Evolutionary conservation across 2,113 vertebrate genomes (phyloP).

Genomic region (Antigone vipio): DNA sequence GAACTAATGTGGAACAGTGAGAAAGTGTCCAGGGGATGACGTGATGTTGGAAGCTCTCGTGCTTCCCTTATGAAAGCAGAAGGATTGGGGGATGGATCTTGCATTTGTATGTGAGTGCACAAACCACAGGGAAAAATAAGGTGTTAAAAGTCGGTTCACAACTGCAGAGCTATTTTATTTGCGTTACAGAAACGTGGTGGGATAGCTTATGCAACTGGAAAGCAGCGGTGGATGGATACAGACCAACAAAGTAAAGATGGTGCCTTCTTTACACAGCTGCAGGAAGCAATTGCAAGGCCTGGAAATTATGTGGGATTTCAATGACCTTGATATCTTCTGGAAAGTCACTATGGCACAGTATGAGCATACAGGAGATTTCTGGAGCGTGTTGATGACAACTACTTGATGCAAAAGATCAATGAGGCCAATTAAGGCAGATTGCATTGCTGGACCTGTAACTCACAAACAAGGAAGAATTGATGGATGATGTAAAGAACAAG

Average conservation of each 20-base stretch:
- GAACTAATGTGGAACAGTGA: not conserved
- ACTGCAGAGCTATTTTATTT: not conserved
- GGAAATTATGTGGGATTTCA: not conserved
- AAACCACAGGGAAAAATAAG: fast-evolving
- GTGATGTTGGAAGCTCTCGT: not conserved
- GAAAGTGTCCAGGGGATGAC: not conserved
- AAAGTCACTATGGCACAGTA: not conserved
- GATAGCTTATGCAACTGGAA: not conserved
- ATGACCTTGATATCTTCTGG: not conserved
- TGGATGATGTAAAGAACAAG: not conserved
- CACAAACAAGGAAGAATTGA: not conserved
- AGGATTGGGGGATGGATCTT: not conserved
- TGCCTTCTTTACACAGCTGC: not conserved
- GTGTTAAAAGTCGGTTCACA: not conserved
- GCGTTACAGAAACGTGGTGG: not conserved
- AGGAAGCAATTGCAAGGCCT: not conserved
- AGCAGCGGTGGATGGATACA: not conserved
- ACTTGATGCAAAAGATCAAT: not conserved
- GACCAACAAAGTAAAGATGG: not conserved
- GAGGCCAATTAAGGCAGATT: not conserved
- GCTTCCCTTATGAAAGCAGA: not conserved
- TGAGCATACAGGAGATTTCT: not conserved
- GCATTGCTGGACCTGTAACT: not conserved
- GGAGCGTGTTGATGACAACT: not conserved
- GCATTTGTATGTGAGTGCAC: fast-evolving